Evolutionary conservation across 2,888 invertebrate species (phyloP).

Genomic region (Catocala fraxini): DNA sequence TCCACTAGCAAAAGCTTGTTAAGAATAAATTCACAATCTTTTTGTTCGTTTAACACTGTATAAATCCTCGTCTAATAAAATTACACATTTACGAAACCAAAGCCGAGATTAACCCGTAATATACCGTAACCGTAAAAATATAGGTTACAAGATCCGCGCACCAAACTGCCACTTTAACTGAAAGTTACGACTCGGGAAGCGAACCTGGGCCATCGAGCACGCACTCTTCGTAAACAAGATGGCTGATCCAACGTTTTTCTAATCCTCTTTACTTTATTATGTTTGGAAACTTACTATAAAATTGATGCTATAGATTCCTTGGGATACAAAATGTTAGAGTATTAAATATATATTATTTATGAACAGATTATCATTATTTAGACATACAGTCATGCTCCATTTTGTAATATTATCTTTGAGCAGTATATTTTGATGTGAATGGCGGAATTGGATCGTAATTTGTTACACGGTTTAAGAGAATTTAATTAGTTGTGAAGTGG

Average conservation of each 20-base stretch:
- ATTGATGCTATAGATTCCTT: constrained; percentile 34
- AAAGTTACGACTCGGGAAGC: constrained; percentile 78
- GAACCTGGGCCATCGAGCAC: constrained; percentile 72
- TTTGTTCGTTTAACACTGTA: background rate
- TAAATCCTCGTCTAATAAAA: constrained; percentile 3
- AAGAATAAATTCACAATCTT: background rate
- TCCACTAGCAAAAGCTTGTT: too few relatives aligned
- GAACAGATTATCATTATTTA: too few relatives aligned
- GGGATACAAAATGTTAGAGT: background rate
- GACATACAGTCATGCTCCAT: constrained; percentile 11
- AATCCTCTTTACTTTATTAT: constrained; percentile 50
- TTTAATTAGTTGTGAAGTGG: background rate
- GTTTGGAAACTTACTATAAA: constrained; percentile 41
- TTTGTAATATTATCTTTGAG: constrained; percentile 1
- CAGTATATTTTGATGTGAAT: background rate
- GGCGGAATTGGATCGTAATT: constrained; percentile 2
- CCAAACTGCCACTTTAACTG: constrained; percentile 49
- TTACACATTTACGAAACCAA: constrained; percentile 27
- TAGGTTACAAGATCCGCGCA: constrained; percentile 45
- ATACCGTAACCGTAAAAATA: constrained; percentile 41
- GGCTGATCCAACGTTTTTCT: constrained; percentile 32
- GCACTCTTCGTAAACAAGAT: constrained; percentile 60
- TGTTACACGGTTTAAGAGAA: background rate
- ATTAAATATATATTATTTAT: background rate
- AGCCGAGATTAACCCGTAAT: constrained; percentile 34